Percentiles rank a stretch among this genome's conserved stretches.
phyloP scores from a whole-genome alignment of 2,888 invertebrate species.

The Ichneumoninae sp. region DNA sequence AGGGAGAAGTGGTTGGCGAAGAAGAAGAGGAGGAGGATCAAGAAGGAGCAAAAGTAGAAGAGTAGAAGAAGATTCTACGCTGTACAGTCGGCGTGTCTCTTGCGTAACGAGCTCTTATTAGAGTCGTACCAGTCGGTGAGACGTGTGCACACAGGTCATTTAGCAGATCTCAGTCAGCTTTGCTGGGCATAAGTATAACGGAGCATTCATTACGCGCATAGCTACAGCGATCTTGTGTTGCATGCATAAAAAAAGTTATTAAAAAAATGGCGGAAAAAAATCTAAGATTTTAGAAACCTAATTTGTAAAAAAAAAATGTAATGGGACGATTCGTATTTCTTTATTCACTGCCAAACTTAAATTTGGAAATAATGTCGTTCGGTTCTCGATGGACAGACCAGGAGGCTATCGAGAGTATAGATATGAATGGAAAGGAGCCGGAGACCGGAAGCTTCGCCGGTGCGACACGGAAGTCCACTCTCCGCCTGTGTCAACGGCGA shows the following conservation, averaged over 20 bases:
- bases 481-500: conserved; percentile 15
- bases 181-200: conserved; percentile 39
- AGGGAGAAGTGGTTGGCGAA: conserved; percentile 19
- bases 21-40: conserved; percentile 27
- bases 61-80: conserved; percentile 32
- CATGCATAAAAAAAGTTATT: neutral
- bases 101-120: conserved; percentile 78
- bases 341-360: neutral
- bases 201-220: conserved; percentile 14
- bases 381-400: neutral
- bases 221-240: neutral
- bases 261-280: neutral
- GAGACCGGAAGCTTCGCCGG: conserved; percentile 19
- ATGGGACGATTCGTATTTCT: neutral
- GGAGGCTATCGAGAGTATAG: neutral
- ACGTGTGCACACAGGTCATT: conserved; percentile 67
- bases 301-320: neutral
- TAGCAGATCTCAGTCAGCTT: conserved; percentile 56
- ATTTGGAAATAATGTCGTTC: neutral
- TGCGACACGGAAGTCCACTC: conserved; percentile 55
- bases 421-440: neutral
- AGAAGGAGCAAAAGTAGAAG: conserved; percentile 32
- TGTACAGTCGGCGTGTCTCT: conserved; percentile 50
- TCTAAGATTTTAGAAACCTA: neutral
- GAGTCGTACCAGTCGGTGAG: conserved; percentile 75